Evolutionary conservation across 2,797 vertebrate species (phyloP).

Genomic region (Pseudochaenichthys georgianus): DNA sequence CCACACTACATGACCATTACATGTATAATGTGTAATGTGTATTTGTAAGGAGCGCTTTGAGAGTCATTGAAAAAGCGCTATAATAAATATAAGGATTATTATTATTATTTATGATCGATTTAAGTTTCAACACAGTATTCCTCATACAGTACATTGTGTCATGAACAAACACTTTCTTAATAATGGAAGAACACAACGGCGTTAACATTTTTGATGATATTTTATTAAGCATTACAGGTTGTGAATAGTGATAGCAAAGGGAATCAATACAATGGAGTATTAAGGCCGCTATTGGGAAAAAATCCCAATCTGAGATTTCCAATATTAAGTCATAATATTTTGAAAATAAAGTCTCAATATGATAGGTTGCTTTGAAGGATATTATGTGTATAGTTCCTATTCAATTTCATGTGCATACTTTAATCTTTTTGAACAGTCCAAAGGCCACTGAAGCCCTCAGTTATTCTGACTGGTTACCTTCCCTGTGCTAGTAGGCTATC

Average conservation of each 20-base stretch:
- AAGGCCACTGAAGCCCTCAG: neutral
- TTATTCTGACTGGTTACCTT: neutral
- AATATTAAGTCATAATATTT: neutral
- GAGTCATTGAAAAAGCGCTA: no score
- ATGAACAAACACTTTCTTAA: neutral
- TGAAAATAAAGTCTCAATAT: neutral
- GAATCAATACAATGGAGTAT: neutral
- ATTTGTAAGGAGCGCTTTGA: no score
- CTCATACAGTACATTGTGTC: neutral
- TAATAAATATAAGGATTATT: no score
- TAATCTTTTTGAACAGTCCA: neutral
- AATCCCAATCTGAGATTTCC: neutral
- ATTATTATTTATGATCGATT: neutral
- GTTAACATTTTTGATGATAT: constrained; percentile 51
- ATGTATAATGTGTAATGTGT: no score
- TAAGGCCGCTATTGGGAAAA: neutral
- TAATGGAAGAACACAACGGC: constrained; percentile 28
- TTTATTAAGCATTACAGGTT: constrained; percentile 78
- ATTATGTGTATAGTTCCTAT: neutral
- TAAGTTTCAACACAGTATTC: neutral
- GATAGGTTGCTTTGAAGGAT: neutral
- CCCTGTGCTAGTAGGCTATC: neutral
- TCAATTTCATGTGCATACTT: neutral
- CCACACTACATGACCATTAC: no score
- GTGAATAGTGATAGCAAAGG: constrained; percentile 56